phyloP scores from a whole-genome alignment of 1,140 invertebrate species.

The Atta colombica region DNA sequence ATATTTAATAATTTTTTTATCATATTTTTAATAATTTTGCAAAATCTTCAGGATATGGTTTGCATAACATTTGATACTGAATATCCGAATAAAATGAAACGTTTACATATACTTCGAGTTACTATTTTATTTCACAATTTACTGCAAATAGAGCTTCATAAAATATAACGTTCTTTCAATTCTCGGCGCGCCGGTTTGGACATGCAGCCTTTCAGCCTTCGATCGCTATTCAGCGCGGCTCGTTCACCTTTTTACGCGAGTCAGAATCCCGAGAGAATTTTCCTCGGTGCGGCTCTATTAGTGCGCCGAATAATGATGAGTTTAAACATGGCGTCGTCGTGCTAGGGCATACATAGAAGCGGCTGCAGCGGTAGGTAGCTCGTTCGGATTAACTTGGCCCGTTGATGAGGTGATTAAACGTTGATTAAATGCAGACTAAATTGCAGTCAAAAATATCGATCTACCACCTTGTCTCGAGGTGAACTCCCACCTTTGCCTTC shows the following conservation, averaged over 20 bases:
- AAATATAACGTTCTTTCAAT: slow-evolving; percentile 54
- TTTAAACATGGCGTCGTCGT: slow-evolving; percentile 80
- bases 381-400: slow-evolving; percentile 80
- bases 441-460: slow-evolving; percentile 84
- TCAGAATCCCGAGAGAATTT: slow-evolving; percentile 67
- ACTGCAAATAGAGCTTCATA: slow-evolving; percentile 41
- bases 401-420: slow-evolving; percentile 84
- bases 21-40: background rate
- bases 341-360: slow-evolving; percentile 70
- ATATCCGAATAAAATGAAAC: slow-evolving; percentile 8
- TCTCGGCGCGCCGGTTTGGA: slow-evolving; percentile 29
- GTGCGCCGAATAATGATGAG: slow-evolving; percentile 79
- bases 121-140: slow-evolving; percentile 33
- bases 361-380: slow-evolving; percentile 76
- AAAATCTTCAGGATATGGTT: background rate
- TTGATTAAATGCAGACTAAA: slow-evolving; percentile 84
- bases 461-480: slow-evolving; percentile 66
- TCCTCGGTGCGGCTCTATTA: slow-evolving; percentile 72
- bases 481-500: background rate
- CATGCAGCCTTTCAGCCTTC: slow-evolving; percentile 51
- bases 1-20: background rate
- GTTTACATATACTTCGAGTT: slow-evolving; percentile 5
- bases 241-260: slow-evolving; percentile 71
- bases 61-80: slow-evolving; percentile 21
- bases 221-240: slow-evolving; percentile 54